A percentile compares a stretch with the other conserved stretches of the same genome.
Evolutionary conservation across 2,888 invertebrate genomes (phyloP).

Genomic region (Caenorhabditis macrosperma): DNA sequence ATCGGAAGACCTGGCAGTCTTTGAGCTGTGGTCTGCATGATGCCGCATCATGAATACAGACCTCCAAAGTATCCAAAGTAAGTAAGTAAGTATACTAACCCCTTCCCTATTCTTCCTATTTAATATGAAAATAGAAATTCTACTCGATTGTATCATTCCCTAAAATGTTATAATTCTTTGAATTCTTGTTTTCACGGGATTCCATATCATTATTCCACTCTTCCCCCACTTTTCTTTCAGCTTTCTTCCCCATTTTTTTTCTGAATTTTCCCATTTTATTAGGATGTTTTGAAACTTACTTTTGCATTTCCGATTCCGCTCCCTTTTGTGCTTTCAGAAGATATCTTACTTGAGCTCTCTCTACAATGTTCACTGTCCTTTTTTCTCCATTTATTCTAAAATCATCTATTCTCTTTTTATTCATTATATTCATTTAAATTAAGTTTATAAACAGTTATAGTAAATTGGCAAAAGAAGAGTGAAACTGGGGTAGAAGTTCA

Average conservation of each 20-base stretch:
- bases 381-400: background rate
- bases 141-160: constrained; percentile 28
- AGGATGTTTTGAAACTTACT: constrained; percentile 1
- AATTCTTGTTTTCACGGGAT: constrained; percentile 57
- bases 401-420: constrained; percentile 10
- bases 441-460: constrained; percentile 29
- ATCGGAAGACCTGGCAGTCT: too few species aligned
- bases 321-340: constrained; percentile 10
- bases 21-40: too few species aligned
- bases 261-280: constrained; percentile 4
- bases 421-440: background rate
- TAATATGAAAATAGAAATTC: constrained; percentile 48
- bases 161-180: constrained; percentile 44
- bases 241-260: constrained; percentile 31
- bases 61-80: too few species aligned
- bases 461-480: background rate
- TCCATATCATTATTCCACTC: constrained; percentile 20
- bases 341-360: constrained; percentile 28
- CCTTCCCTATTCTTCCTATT: background rate
- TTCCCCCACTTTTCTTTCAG: constrained; percentile 23
- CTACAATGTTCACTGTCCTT: constrained; percentile 19
- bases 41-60: too few species aligned
- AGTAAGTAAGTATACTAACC: constrained; percentile 11
- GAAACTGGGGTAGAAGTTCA: constrained; percentile 1
- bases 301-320: constrained; percentile 15